These are phyloP conservation scores for Phyto melanocephala DNA, from an alignment of 2,888 invertebrate genomes.

Conservation along the genomic window DNA sequence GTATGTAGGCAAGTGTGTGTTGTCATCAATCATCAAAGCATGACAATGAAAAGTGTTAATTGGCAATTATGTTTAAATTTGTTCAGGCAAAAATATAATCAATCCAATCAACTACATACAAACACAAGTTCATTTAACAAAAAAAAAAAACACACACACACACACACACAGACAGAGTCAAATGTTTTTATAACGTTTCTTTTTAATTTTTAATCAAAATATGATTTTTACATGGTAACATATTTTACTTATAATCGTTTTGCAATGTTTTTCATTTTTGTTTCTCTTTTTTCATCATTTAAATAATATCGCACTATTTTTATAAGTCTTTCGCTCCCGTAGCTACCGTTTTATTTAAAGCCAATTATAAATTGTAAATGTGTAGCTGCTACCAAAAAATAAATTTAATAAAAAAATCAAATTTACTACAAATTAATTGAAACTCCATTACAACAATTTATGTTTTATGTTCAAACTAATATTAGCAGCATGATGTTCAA, in stretches of 20 bases:
- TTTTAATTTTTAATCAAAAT: slow-evolving; percentile 23
- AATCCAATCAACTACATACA: slow-evolving; percentile 69
- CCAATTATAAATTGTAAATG: slow-evolving; percentile 32
- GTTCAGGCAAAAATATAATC: slow-evolving; percentile 75
- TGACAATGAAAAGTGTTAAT: slow-evolving; percentile 73
- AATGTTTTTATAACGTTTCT: neutral
- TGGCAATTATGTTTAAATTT: slow-evolving; percentile 77
- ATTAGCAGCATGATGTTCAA: slow-evolving; percentile 38
- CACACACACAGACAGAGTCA: neutral
- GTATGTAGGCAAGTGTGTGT: slow-evolving; percentile 12
- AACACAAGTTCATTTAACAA: slow-evolving; percentile 14
- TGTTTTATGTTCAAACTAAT: slow-evolving; percentile 24
- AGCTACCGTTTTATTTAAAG: slow-evolving; percentile 16
- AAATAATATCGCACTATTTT: no score
- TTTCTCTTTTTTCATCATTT: no score
- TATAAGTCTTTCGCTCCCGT: neutral
- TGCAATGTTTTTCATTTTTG: slow-evolving; percentile 8
- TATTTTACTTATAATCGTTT: slow-evolving; percentile 51
- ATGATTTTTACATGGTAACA: slow-evolving; percentile 46
- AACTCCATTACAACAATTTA: slow-evolving; percentile 51
- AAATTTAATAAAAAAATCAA: neutral
- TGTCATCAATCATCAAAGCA: slow-evolving; percentile 67
- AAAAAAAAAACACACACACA: neutral
- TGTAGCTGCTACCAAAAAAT: slow-evolving; percentile 10
- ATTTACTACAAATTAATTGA: slow-evolving; percentile 41